Base-by-base conservation (phyloP, 1,140 invertebrate genomes). In the Zaprionus africanus region DNA sequence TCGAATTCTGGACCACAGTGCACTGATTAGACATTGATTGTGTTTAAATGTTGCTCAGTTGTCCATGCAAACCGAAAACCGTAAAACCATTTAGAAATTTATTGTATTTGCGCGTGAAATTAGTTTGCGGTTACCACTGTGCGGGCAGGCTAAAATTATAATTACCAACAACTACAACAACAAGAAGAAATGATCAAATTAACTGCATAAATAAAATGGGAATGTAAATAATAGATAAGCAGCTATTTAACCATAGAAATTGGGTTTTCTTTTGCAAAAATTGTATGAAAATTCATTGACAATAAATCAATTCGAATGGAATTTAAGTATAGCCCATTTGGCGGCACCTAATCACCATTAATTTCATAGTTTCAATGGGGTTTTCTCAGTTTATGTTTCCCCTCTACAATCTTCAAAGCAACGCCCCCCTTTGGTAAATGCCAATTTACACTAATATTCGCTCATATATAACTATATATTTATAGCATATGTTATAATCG, bases 11-110 rank as follows among this genome's bases (percentile, higher is more conserved):
- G n/a, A n/a, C n/a, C n/a, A n/a, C n/a, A n/a, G n/a, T n/a, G n/a
- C n/a, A n/a, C 75, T 80, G 77, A 83, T 83, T 83, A 78, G 80
- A 78, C 59, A 75, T 74, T 54, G 80, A 77, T 77, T 77, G 51
- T 69, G 68, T 76, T 67, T 38, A 74, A 79, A 70, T 76, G 59
- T 49, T 78, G 62, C 58, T 54, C 65, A 72, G 68, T 78, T 73
- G 76, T 43, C 61, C 54, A 59, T 36, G 54, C 60, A 60, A 38
- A 53, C 61, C 66, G 53, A 61, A 70, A 67, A 81, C 43, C 67
- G 28, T 54, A 61, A 70, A 67, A 77, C 43, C 64, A 31, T 74
- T 65, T 59, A 22, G 12, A 28, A 73, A 73, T 74, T 69, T 71
- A 65, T 74, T 74, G 65, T 77, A 49, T 85, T 70, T 79, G 64